Conservation (phyloP, 2,113 vertebrate genomes). For the Narcine bancroftii region DNA sequence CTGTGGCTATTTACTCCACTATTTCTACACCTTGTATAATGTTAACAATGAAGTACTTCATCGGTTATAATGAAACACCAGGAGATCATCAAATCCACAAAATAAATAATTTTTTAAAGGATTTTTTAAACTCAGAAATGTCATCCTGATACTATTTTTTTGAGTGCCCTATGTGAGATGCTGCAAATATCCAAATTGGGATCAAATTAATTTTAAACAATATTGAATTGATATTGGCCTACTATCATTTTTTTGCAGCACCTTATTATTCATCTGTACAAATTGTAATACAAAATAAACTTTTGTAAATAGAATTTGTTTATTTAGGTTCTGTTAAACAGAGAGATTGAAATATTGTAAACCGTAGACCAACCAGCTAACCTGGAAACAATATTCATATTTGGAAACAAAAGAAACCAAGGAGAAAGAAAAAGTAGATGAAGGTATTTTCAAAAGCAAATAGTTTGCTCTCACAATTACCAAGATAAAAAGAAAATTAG, state of each 20-base stretch:
- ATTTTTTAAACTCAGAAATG: not conserved
- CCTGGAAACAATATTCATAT: not conserved
- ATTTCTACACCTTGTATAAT: too few relatives aligned
- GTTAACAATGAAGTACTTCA: too few relatives aligned
- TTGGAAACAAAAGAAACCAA: not conserved
- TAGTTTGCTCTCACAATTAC: not conserved
- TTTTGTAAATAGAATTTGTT: conserved; percentile 24
- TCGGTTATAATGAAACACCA: not conserved
- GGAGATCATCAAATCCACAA: not conserved
- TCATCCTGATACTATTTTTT: not conserved
- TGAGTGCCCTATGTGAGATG: conserved; percentile 12
- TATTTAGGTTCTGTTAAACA: not conserved
- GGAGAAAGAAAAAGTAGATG: not conserved
- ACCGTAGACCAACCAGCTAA: not conserved
- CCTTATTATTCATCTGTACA: too few relatives aligned
- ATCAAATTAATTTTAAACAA: not conserved
- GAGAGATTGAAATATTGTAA: not conserved
- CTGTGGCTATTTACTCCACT: too few relatives aligned
- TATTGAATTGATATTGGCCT: not conserved
- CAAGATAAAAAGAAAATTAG: not conserved
- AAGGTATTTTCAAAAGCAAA: not conserved
- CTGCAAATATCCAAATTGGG: not conserved
- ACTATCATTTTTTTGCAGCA: not conserved
- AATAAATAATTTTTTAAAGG: not conserved
- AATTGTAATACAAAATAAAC: conserved; percentile 10